Evolutionary conservation across 2,888 invertebrate species (phyloP).

Genomic region (Phaedon cochleariae): DNA sequence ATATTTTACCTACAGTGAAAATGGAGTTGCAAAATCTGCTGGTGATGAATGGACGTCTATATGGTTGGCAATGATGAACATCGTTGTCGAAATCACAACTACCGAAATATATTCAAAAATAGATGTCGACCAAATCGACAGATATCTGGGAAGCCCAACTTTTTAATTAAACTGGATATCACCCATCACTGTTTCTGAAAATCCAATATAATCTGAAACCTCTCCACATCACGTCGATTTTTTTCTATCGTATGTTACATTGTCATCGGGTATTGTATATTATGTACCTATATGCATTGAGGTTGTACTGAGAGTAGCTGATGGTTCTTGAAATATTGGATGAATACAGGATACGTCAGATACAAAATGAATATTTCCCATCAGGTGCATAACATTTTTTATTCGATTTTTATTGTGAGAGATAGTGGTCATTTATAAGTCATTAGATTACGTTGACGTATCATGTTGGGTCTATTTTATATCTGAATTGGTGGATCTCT

Average conservation of each 20-base stretch:
- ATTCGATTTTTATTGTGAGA: no score
- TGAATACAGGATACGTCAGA: background rate
- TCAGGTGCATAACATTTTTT: no score
- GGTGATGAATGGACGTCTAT: background rate
- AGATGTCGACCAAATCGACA: constrained; percentile 6
- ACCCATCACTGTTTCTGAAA: constrained; percentile 16
- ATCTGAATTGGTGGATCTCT: no score
- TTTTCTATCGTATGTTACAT: background rate
- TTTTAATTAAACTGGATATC: constrained; percentile 18
- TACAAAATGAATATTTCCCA: no score
- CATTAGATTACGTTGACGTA: no score
- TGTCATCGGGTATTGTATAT: background rate
- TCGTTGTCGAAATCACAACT: background rate
- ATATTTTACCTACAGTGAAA: no score
- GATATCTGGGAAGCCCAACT: background rate
- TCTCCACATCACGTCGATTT: constrained; percentile 5
- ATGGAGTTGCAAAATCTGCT: no score
- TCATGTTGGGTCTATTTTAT: no score
- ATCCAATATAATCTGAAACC: constrained; percentile 14
- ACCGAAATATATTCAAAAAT: background rate
- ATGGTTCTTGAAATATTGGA: background rate
- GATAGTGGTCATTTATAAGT: no score
- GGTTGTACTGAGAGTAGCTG: no score
- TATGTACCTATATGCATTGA: background rate
- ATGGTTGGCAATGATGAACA: background rate